These are phyloP conservation scores for Holcopasites calliopsidis DNA, from an alignment of 1,140 invertebrate species.

Conservation along the genomic window DNA sequence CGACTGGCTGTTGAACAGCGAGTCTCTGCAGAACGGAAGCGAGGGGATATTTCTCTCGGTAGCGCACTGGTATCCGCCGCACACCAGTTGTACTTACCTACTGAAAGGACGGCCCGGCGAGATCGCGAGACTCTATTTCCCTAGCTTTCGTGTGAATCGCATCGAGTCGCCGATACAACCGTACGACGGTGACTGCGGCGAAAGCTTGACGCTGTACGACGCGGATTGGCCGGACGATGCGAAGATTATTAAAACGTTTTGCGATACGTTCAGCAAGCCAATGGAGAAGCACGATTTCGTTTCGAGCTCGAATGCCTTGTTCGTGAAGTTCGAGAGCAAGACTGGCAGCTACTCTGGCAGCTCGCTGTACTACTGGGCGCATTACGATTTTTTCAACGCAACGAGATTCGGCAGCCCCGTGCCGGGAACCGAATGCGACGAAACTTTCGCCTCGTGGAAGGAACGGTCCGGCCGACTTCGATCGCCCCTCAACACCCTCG, in stretches of 20 bases:
- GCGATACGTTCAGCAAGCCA: slow-evolving; percentile 93
- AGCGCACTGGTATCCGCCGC: slow-evolving; percentile 94
- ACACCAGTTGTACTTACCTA: slow-evolving; percentile 93
- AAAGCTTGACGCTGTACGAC: slow-evolving; percentile 93
- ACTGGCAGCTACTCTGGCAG: slow-evolving; percentile 94
- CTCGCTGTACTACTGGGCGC: slow-evolving; percentile 94
- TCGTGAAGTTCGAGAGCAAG: slow-evolving; percentile 93
- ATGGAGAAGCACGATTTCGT: slow-evolving; percentile 96
- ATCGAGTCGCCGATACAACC: slow-evolving; percentile 93
- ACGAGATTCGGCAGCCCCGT: slow-evolving; percentile 90
- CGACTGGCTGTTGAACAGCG: slow-evolving; percentile 91
- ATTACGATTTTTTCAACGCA: slow-evolving; percentile 95
- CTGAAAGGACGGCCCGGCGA: slow-evolving; percentile 91
- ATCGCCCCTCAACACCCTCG: slow-evolving; percentile 90
- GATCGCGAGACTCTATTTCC: slow-evolving; percentile 92
- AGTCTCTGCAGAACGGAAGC: slow-evolving; percentile 87
- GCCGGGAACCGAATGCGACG: slow-evolving; percentile 89
- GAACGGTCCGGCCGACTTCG: slow-evolving; percentile 85
- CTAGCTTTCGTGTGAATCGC: slow-evolving; percentile 92
- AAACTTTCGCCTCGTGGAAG: slow-evolving; percentile 90
- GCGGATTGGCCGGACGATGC: slow-evolving; percentile 91
- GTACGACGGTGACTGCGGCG: slow-evolving; percentile 92
- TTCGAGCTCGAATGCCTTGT: slow-evolving; percentile 90
- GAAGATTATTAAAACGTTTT: slow-evolving; percentile 93
- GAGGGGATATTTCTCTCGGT: slow-evolving; percentile 94